Base-by-base conservation (phyloP, 2,888 invertebrate genomes). In the Chrysolina haemoptera region DNA sequence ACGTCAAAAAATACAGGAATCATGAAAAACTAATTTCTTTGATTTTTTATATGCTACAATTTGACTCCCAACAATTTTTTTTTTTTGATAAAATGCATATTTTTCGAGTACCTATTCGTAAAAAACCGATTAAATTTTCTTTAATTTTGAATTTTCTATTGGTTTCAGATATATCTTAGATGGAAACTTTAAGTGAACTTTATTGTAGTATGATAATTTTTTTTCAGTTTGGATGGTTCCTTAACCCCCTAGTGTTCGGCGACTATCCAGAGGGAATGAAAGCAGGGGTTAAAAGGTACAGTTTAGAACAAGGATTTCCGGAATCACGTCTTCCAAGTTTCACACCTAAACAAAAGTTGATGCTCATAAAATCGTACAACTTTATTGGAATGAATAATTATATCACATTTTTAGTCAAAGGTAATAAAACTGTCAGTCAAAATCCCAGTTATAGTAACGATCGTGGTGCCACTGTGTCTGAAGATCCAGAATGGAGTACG, bases 311-410 rank as follows among this genome's bases (percentile, higher is more conserved):
- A 84, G 76, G 76, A 11, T 76, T 69, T 55, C 65, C 66, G 6
- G 87, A 89, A 12, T 92, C 93, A 0, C 90, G 93, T 9, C 87
- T 94, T 5, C 93, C 93, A 0, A 82, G 82, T 69, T 92, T 93
- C 81, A 91, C 91, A 0, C 18, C 81, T 0, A 88, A 90, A 16
- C 93, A 94, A 88, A 87, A 93, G 6, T 83, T 87, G 9, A 86
- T 88, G 68, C 90, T 94, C 27, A 87, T 85, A 27, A 92, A 90
- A 0, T 91, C 94, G 0, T 89, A 89, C 0, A 95, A 96, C 84
- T 94, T 93, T 86, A 89, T 95, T 68, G 94, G 94, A 0, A 84
- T 95, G 12, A 95, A 95, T 84, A 91, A 92, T 72, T 96, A 96
- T 83, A 92, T 94, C 0, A 90, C 92, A 0, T 87, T 88, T 77